Base-by-base conservation (phyloP, 2,113 vertebrate genomes). In the Sardina pilchardus region DNA sequence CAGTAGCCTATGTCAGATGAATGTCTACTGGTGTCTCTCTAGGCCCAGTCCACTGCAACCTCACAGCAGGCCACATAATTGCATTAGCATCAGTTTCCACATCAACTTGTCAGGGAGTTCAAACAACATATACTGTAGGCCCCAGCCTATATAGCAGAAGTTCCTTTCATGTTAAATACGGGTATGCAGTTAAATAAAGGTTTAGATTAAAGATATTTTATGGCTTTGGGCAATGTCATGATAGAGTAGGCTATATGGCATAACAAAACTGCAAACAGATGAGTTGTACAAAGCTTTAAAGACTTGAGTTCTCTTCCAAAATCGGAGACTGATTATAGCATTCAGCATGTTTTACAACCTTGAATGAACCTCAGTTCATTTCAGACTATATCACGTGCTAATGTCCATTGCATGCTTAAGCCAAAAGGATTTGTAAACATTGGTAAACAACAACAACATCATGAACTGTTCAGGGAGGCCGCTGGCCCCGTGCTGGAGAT, bases 331-430 rank as follows among this genome's bases (percentile, higher is more conserved):
- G 53, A 24, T 59, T 59, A 59, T 24, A 59, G 53, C 53, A 59
- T 59, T 24, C 53, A 24, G 53, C 21, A 21, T 59, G 0, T 36
- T 36, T 16, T 78, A 17, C 16, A 78, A 17, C 12, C 71, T 36
- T 19, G n/a, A 71, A 26, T 30, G n/a, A 36, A 36, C 0, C 34
- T 78, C 30, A 36, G 14, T 34, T 78, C 14, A 78, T 36, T 34
- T 78, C 2, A 16, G 14, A n/a, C 4, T 21, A 5, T 6, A 59
- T 59, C 19, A 53, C 50, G 19, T 47, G 45, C 24, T n/a, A 63
- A 63, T 63, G 59, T 63, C 21, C 34, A 30, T 88, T 90, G 90
- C 90, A 90, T 92, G 59, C n/a, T 78, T 36, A 78, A 30, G 34
- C 71, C 26, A 78, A 21, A 30, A 78, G 71, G 71, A 78, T 36